These are phyloP conservation scores for Eulemur rufifrons DNA, from an alignment of 2,113 vertebrate species.

Conservation along the genomic window DNA sequence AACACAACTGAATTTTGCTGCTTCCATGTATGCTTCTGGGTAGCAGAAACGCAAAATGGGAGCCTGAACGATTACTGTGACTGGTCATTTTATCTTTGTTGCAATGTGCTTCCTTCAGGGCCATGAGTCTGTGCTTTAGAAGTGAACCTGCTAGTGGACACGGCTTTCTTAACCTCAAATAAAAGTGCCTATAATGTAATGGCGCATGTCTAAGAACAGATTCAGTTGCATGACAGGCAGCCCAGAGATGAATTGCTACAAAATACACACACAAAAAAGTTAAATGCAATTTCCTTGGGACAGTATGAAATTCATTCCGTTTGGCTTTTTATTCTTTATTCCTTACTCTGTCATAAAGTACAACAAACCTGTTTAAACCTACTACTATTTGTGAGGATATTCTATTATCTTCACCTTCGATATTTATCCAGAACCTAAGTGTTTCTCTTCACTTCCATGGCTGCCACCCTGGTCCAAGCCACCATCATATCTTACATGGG, in stretches of 20 bases:
- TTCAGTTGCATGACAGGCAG: neutral
- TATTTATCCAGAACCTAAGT: neutral
- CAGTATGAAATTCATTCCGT: neutral
- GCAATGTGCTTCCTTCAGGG: neutral
- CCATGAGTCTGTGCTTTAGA: neutral
- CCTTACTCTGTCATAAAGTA: neutral
- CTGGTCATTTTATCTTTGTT: constrained; percentile 9
- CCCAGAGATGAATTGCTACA: neutral
- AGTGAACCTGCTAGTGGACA: neutral
- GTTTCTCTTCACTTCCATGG: neutral
- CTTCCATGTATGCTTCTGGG: neutral
- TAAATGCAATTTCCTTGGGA: neutral
- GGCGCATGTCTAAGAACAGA: constrained; percentile 22
- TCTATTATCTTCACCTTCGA: neutral
- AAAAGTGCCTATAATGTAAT: neutral
- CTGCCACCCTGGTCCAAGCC: neutral
- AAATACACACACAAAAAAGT: neutral
- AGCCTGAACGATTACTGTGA: neutral
- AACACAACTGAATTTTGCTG: neutral
- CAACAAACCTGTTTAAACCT: neutral
- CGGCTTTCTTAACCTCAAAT: neutral
- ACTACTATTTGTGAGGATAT: neutral
- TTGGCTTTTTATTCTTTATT: neutral
- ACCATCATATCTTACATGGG: neutral
- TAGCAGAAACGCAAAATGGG: neutral